Base-by-base conservation (phyloP, 2,797 vertebrate genomes). In the Parauchenoglanis ngamensis region DNA sequence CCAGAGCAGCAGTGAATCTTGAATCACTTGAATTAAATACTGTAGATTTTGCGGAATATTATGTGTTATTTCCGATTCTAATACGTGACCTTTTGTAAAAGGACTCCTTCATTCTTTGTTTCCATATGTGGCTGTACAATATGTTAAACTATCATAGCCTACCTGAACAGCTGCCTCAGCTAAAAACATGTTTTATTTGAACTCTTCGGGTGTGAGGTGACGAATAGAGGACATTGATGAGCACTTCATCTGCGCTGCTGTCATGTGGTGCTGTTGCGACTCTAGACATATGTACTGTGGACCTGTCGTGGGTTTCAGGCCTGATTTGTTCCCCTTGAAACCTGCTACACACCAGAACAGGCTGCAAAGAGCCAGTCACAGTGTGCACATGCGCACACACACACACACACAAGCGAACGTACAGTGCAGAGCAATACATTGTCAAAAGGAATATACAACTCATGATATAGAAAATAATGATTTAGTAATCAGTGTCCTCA, bases 201-300 rank as follows among this genome's bases (percentile, higher is more conserved):
- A 67, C 70, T 54, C 54, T 67, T 83, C 40, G 31, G 70, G 40
- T 83, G 56, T 54, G 73, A 52, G 25, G 54, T 85, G 84, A 61
- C 61, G 84, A 85, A 88, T 59, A 78, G 67, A 88, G 63, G 59
- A 44, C 56, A 80, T 52, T 80, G 73, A 88, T 17, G 65, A 59
- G 83, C 25, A 72, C 83, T 72, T 87, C 72, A 94, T 94, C 94
- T 95, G 95, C 93, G 25, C 70, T 21, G 90, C 91, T 92, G 93
- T 95, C 94, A 93, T 94, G 94, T 92, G 94, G 93, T 94, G 94
- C 93, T 93, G 92, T 93, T 94, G 94, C 92, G 93, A 83, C 85
- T 85, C 49, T 21, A 87, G 67, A 88, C 94, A 94, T 94, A 93
- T 94, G 94, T 92, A 92, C 91, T 25, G 87, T 93, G 94, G 95